A percentile compares a stretch with the other conserved stretches of the same genome.
These are phyloP conservation scores for Tautogolabrus adspersus DNA, from an alignment of 2,113 vertebrate species.

Conservation along the genomic window DNA sequence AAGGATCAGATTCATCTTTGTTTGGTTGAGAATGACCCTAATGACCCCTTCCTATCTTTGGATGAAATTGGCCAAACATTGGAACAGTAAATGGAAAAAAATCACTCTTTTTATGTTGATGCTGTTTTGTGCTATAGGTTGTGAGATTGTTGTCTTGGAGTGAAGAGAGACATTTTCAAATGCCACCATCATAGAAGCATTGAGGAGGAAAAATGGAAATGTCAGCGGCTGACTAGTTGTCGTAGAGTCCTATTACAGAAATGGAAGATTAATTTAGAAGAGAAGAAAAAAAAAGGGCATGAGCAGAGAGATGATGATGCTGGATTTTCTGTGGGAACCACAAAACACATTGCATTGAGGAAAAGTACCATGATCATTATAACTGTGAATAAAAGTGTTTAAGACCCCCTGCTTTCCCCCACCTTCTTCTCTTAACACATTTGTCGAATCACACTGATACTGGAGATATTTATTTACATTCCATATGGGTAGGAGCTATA, in stretches of 20 bases:
- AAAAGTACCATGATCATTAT: constrained; percentile 53
- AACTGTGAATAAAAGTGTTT: constrained; percentile 57
- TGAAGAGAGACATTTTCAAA: constrained; percentile 79
- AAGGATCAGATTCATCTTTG: constrained; percentile 24
- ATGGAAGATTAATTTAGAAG: constrained; percentile 76
- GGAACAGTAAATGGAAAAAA: constrained; percentile 38
- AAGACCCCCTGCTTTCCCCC: constrained; percentile 6
- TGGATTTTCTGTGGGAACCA: constrained; percentile 61
- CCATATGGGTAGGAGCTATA: constrained; percentile 70
- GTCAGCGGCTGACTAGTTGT: constrained; percentile 81
- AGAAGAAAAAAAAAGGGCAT: constrained; percentile 70
- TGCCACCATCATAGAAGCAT: constrained; percentile 80
- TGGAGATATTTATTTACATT: constrained; percentile 83
- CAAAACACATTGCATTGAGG: constrained; percentile 45
- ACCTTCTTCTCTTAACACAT: constrained; percentile 35
- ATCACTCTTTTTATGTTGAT: constrained; percentile 71
- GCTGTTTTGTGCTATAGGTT: constrained; percentile 75
- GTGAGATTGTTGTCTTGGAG: constrained; percentile 75
- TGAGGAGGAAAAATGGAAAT: constrained; percentile 80
- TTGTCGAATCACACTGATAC: constrained; percentile 63
- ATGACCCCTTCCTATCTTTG: neutral
- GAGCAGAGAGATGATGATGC: constrained; percentile 59
- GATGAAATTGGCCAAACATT: constrained; percentile 15
- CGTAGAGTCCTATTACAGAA: constrained; percentile 77
- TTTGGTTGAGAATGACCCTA: constrained; percentile 12